Evolutionary conservation across 2,888 invertebrate species (phyloP).

Genomic region (Melieria omissa): DNA sequence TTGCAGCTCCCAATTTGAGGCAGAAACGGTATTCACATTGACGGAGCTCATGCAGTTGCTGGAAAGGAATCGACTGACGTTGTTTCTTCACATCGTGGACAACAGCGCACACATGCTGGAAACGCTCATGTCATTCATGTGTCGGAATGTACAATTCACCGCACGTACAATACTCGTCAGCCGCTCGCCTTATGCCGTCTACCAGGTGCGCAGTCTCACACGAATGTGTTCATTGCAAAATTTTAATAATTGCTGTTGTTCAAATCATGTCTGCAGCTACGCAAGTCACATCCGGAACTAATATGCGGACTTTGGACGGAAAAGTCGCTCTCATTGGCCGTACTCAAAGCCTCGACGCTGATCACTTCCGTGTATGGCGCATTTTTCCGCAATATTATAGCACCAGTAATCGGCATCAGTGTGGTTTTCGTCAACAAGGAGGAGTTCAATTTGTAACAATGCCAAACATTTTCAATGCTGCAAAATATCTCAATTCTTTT

Average conservation of each 20-base stretch:
- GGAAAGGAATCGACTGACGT: conserved; percentile 56
- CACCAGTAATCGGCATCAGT: conserved; percentile 66
- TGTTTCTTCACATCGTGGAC: conserved; percentile 63
- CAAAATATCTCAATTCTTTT: background rate
- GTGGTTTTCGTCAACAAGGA: conserved; percentile 66
- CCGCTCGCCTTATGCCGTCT: conserved; percentile 64
- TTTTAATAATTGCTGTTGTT: background rate
- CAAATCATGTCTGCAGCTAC: conserved; percentile 48
- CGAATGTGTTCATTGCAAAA: background rate
- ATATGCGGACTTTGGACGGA: conserved; percentile 67
- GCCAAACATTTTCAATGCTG: background rate
- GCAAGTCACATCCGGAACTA: conserved; percentile 64
- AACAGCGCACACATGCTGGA: conserved; percentile 61
- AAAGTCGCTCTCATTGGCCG: conserved; percentile 59
- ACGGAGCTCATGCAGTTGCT: conserved; percentile 60
- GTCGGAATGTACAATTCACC: conserved; percentile 55
- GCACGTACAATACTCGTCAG: conserved; percentile 62
- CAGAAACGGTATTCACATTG: conserved; percentile 62
- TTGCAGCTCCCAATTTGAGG: conserved; percentile 61
- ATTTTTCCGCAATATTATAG: conserved; percentile 65
- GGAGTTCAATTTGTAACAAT: conserved; percentile 65
- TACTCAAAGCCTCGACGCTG: conserved; percentile 64
- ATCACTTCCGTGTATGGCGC: conserved; percentile 66
- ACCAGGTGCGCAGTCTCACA: conserved; percentile 56
- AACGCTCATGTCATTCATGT: conserved; percentile 57